Evolutionary conservation across 1,140 invertebrate species (phyloP), one percentile per base, ranked within the genome.

Genomic region (Dysdera silvatica): DNA sequence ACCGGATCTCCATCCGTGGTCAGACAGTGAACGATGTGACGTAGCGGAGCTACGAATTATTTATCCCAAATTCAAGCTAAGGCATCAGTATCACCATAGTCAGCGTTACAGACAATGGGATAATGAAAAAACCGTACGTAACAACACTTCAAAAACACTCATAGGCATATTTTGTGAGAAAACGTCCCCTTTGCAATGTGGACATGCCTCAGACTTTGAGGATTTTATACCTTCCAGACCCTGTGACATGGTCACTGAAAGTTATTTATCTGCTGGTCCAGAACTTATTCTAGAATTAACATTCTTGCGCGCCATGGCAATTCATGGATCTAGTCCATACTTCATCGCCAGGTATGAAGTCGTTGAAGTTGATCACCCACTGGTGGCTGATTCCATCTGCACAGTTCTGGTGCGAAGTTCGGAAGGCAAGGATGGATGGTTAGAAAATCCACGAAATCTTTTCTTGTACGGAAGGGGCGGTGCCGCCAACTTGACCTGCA

Each of bases 261-360:
- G 67, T 14, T 68, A 68, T 33, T 41, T 68, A 2, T 67, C 57
- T 40, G 53, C 57, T n/a, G 67, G 67, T 33, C 64, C 67, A 20
- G 63, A 68, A 33, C 14, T 62, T 6, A 31, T 66, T 4, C 29
- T 68, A 3, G 51, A 58, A 45, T 49, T 61, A 31, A 49, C 58
- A 0, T 67, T 49, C 31, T 28, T 53, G n/a, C 45, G 52, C 2
- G 52, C 63, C 5, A 53, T 59, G 7, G 56, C 41, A 18, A 58
- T 64, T n/a, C 45, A 37, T 14, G 55, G 33, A 6, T 45, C 48
- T 33, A 35, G 35, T 12, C 61, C 61, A 16, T 40, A 58, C 8
- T 68, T 68, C 28, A 51, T 54, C 5, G 67, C 67, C n/a, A 43
- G 67, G 16, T 68, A 68, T 26, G 67, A 68, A 57, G 49, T 68